phyloP scores from a whole-genome alignment of 2,113 vertebrate species.

The Pampusana beccarii region DNA sequence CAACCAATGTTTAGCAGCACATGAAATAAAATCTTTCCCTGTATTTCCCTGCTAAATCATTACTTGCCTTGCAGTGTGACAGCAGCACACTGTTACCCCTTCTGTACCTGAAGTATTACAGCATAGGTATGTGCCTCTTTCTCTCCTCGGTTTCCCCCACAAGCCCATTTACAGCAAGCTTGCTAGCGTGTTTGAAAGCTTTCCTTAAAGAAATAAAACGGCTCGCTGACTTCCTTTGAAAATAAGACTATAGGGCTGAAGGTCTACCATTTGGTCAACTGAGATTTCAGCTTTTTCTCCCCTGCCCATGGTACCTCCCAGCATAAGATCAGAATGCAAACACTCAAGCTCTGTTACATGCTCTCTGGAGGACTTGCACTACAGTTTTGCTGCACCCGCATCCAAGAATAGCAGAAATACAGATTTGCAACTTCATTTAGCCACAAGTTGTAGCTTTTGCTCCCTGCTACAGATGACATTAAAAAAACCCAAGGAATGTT shows the following conservation, averaged over 20 bases:
- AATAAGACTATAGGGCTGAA: neutral
- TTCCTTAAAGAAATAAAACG: neutral
- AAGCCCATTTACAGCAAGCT: neutral
- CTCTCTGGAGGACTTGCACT: neutral
- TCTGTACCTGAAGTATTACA: neutral
- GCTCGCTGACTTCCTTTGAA: neutral
- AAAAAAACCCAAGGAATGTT: neutral
- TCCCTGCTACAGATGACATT: neutral
- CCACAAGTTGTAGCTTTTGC: neutral
- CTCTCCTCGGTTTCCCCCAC: neutral
- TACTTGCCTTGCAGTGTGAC: neutral
- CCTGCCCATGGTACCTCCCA: neutral
- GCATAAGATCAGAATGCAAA: neutral
- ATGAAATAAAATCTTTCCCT: no score
- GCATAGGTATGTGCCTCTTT: fast-evolving
- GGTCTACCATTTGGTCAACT: neutral
- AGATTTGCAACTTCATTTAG: neutral
- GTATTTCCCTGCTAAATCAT: neutral
- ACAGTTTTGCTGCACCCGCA: neutral
- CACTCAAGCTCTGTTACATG: fast-evolving
- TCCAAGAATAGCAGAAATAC: neutral
- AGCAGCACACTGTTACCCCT: neutral
- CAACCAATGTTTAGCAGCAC: fast-evolving
- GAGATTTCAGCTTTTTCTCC: neutral
- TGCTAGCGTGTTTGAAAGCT: neutral